Percentiles rank a stretch among this genome's conserved stretches.
Evolutionary conservation across 2,113 vertebrate genomes (phyloP).

Genomic region (Sander vitreus): DNA sequence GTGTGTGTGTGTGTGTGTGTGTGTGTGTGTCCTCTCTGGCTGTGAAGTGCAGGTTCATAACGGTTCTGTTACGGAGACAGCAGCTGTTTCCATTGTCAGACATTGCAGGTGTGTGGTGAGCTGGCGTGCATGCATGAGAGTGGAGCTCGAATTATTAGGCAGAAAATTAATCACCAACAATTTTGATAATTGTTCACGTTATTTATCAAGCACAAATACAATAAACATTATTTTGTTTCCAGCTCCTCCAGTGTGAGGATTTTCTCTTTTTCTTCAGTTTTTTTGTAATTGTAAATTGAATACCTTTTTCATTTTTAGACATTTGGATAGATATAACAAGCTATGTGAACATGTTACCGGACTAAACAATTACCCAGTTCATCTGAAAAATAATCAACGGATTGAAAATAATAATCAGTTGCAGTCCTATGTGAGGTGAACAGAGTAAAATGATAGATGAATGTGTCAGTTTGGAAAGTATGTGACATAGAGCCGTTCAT

Average conservation of each 20-base stretch:
- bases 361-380: too few species aligned
- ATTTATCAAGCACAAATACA: not conserved
- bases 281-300: too few species aligned
- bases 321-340: not conserved
- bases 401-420: not conserved
- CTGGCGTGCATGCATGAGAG: not conserved
- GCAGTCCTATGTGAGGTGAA: not conserved
- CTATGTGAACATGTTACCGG: not conserved
- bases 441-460: not conserved
- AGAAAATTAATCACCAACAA: not conserved
- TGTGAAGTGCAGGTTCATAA: slow-evolving; percentile 41
- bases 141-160: not conserved
- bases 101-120: slow-evolving; percentile 31
- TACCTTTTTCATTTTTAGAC: not conserved
- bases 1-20: slow-evolving; percentile 1
- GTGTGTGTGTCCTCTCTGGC: not conserved
- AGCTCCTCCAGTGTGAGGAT: not conserved
- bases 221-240: not conserved
- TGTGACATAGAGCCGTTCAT: not conserved
- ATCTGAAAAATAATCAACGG: not conserved
- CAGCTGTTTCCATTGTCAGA: slow-evolving; percentile 38
- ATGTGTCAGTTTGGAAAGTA: slow-evolving; percentile 1
- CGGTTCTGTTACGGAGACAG: not conserved
- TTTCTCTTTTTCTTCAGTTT: not conserved
- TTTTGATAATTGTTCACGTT: not conserved